phyloP scores from a whole-genome alignment of 2,888 invertebrate species.

The Caenorhabditis imperialis region DNA sequence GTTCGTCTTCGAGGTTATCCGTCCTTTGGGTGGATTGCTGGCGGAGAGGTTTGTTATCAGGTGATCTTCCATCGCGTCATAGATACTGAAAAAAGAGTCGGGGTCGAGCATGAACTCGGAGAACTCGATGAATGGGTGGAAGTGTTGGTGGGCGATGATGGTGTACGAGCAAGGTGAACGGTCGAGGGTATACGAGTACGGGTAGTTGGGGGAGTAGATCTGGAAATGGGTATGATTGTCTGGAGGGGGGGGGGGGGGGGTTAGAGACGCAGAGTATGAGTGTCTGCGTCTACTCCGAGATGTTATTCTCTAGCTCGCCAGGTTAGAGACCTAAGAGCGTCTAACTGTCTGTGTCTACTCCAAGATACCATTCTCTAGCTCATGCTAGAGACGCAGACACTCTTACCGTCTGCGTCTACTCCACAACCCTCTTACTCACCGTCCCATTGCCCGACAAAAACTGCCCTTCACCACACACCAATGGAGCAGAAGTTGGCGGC shows the following conservation, averaged over 20 bases:
- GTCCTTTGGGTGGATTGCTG: too few species aligned
- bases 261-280: too few species aligned
- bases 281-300: background rate
- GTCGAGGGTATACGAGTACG: background rate
- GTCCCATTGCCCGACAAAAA: background rate
- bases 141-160: too few species aligned
- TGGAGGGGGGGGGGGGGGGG: too few species aligned
- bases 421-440: background rate
- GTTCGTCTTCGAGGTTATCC: too few species aligned
- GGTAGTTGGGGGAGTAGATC: slow-evolving; percentile 16
- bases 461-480: background rate
- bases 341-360: too few species aligned
- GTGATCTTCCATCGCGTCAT: background rate
- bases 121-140: background rate
- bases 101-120: background rate
- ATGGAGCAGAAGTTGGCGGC: background rate
- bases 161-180: background rate
- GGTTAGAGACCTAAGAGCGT: background rate
- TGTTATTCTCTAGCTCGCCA: too few species aligned
- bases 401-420: too few species aligned
- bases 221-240: background rate
- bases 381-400: too few species aligned
- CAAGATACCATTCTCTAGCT: too few species aligned
- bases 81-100: background rate
- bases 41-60: too few species aligned